Percentiles rank a stretch among this genome's conserved stretches.
Evolutionary conservation across 2,888 invertebrate genomes (phyloP).

Genomic region (Eucera pruinosa): DNA sequence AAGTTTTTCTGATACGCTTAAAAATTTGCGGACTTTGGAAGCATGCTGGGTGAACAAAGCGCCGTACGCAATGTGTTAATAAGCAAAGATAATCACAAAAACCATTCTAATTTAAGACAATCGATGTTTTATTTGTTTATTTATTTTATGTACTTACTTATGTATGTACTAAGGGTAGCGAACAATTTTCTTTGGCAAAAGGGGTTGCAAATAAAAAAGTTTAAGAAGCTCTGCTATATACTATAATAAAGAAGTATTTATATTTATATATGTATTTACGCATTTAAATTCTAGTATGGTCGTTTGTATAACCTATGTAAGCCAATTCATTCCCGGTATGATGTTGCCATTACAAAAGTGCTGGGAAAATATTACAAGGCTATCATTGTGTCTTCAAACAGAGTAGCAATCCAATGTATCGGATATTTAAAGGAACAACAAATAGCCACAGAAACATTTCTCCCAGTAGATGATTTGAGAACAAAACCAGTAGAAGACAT

Average conservation of each 20-base stretch:
- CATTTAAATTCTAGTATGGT: constrained; percentile 88
- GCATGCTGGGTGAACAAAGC: no score
- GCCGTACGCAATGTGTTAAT: no score
- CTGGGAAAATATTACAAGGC: constrained; percentile 99
- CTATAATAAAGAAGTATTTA: neutral
- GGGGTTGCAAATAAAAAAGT: no score
- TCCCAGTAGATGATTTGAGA: constrained; percentile 96
- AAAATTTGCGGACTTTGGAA: no score
- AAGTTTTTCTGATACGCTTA: no score
- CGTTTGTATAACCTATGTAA: constrained; percentile 98
- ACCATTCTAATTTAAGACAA: no score
- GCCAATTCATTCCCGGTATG: constrained; percentile 97
- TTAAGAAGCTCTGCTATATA: no score
- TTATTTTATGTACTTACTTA: no score
- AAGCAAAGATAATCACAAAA: no score
- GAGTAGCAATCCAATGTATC: constrained; percentile 96
- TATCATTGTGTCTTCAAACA: constrained; percentile 97
- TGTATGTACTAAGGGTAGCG: neutral
- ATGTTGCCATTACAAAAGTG: constrained; percentile 97
- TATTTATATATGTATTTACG: neutral
- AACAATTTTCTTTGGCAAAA: constrained; percentile 27
- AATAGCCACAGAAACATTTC: constrained; percentile 97
- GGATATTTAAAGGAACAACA: constrained; percentile 95
- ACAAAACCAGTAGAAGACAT: constrained; percentile 95
- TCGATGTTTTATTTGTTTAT: no score